Base-by-base conservation (phyloP, 64 coral and sea anemone genomes). In the Actinia tenebrosa region DNA sequence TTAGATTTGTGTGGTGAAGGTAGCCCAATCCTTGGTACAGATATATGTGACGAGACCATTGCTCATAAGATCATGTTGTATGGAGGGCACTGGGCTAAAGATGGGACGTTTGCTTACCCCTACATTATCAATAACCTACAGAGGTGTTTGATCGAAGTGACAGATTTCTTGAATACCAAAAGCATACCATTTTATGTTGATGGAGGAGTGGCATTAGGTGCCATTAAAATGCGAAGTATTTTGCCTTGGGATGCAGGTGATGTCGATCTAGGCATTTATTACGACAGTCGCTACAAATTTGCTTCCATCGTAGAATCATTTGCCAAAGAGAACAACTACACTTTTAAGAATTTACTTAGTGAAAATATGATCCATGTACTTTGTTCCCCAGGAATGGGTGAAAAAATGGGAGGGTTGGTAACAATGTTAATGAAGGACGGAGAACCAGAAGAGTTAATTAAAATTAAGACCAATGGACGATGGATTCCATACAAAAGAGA, bases 191-290 rank as follows among this genome's bases (percentile, higher is more conserved):
- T 43, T 45, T 26, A 10, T 56, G 47, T 90, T 27, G 82, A 20
- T 15, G 89, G 63, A 43, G 89, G 89, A 22, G 66, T 71, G 5
- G 20, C 68, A 22, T 50, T 90, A 0, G 89, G 89, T 16, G 89
- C 89, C 13, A 44, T 91, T 3, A 91, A 91, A 44, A 64, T 91
- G 71, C 55, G 83, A 44, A 68, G 68, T 20, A 62, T 91, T 42
- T 64, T 91, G 42, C 89, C 89, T 2, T 91, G 89, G 89, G 89
- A 91, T 58, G 89, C 89, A 8, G 89, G 89, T 7, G 89, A 91
- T 79, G 53, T 86, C 5, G 89, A 91, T 53, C n/a, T 91, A 4
- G 0, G 0, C 55, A 55, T 91, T 5, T 86, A 86, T 17, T 53
- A 75, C 8, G 63, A 91, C 42, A 91, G 44, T 45, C 22, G 9